Percentiles rank a stretch among this genome's conserved stretches.
phyloP scores from a whole-genome alignment of 2,888 invertebrate genomes.

The Hipparchia sbordonii region DNA sequence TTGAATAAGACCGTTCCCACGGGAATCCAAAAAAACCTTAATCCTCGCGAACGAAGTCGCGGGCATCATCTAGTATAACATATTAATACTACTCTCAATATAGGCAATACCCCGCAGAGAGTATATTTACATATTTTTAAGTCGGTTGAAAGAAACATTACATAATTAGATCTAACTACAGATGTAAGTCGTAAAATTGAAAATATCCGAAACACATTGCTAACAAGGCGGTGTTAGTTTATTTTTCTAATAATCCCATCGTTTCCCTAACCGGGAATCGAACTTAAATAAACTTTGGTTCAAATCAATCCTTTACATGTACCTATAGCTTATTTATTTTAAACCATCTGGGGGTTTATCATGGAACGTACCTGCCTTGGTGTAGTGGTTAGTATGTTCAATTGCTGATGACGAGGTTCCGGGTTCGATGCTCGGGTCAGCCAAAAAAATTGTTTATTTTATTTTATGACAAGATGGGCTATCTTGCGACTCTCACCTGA shows the following conservation, averaged over 20 bases:
- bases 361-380: neutral
- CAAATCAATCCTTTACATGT: neutral
- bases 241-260: neutral
- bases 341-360: neutral
- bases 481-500: too few relatives aligned
- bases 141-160: neutral
- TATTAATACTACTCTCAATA: too few relatives aligned
- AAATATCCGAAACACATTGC: conserved; percentile 1
- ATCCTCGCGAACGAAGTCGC: too few relatives aligned
- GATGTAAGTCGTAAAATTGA: neutral
- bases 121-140: neutral
- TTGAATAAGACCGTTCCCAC: too few relatives aligned
- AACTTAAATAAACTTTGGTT: conserved; percentile 6
- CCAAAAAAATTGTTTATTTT: too few relatives aligned
- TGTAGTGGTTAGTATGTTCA: too few relatives aligned
- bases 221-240: neutral
- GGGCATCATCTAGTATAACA: too few relatives aligned
- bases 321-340: neutral
- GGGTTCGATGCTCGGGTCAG: too few relatives aligned
- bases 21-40: too few relatives aligned
- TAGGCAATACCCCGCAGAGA: too few relatives aligned
- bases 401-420: too few relatives aligned
- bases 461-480: too few relatives aligned
- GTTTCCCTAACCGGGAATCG: conserved; percentile 2
- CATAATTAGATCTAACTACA: neutral